These are phyloP conservation scores for Lepidochrysops patricia DNA, from an alignment of 2,888 invertebrate genomes.

Conservation along the genomic window DNA sequence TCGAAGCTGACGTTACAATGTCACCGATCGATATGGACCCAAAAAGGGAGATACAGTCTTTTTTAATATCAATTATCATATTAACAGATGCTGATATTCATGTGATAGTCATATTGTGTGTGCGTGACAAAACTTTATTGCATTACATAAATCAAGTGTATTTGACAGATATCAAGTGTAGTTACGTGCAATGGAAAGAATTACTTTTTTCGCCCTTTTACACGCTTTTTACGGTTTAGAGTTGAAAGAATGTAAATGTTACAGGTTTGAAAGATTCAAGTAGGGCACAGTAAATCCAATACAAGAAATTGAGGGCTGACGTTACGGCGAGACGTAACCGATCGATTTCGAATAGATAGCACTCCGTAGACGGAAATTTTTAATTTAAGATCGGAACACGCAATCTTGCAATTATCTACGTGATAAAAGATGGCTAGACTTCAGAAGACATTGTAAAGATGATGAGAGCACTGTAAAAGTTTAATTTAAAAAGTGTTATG, in stretches of 20 bases:
- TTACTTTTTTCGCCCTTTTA: too few species aligned
- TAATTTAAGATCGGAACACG: slow-evolving; percentile 18
- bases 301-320: slow-evolving; percentile 22
- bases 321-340: slow-evolving; percentile 37
- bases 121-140: too few species aligned
- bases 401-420: slow-evolving; percentile 20
- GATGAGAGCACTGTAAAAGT: neutral
- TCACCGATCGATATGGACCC: slow-evolving; percentile 46
- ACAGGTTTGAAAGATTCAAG: slow-evolving; percentile 42
- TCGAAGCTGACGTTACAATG: slow-evolving; percentile 26
- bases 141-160: too few species aligned
- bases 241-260: too few species aligned
- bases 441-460: neutral
- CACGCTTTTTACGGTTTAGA: too few species aligned
- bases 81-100: too few species aligned
- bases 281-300: slow-evolving; percentile 36
- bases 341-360: slow-evolving; percentile 38
- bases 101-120: too few species aligned
- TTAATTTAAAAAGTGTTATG: neutral
- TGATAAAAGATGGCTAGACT: neutral
- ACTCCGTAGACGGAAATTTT: slow-evolving; percentile 10
- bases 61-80: too few species aligned
- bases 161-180: too few species aligned
- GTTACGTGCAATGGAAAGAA: too few species aligned
- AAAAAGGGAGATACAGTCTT: slow-evolving; percentile 16